Base-by-base conservation (phyloP, 2,888 invertebrate genomes). In the Cheilosia grossa region DNA sequence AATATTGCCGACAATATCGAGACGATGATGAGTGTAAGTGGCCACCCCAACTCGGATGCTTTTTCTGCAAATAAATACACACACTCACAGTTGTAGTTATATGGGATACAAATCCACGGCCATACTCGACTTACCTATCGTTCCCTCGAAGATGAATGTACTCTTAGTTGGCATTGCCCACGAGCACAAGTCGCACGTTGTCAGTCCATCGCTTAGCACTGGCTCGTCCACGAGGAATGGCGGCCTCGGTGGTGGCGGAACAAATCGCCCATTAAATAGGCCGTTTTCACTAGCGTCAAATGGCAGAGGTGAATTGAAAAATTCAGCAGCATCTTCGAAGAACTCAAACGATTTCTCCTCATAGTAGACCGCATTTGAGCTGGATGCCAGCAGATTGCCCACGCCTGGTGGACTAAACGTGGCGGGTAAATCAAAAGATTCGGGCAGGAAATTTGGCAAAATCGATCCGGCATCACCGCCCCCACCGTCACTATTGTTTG, bases 131-230 rank as follows among this genome's bases (percentile, higher is more conserved):
- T 92, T 89, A 94, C 94, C 94, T 90, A 94, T 93, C 88, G 94
- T 93, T 86, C 93, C 93, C 89, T 94, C 94, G 79, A 93, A 92
- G 87, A 92, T 93, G 91, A 92, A 93, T 77, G 93, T 93, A 90
- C 93, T 93, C 90, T 93, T 93, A 64, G 91, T 91, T 93, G 93
- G 93, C 94, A 94, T 91, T 87, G 95, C 95, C 95, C 95, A 95
- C 87, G 95, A 93, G 91, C 95, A 95, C 88, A 95, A 93, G 92
- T 95, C 95, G 91, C 95, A 95, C 89, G 95, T 95, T 89, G 95
- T 95, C 87, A 95, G 93, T 82, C 95, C 95, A 91, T 95, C 95
- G 86, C 94, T 93, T 87, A 93, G 92, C 82, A 91, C 91, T 80
- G 93, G 93, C 82, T 93, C 93, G 72, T 94, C 94, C 88, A 95